A percentile compares a stretch with the other conserved stretches of the same genome.
These are phyloP conservation scores for Zhuqinia jingwanae DNA, from an alignment of 2,888 invertebrate genomes.

Conservation along the genomic window DNA sequence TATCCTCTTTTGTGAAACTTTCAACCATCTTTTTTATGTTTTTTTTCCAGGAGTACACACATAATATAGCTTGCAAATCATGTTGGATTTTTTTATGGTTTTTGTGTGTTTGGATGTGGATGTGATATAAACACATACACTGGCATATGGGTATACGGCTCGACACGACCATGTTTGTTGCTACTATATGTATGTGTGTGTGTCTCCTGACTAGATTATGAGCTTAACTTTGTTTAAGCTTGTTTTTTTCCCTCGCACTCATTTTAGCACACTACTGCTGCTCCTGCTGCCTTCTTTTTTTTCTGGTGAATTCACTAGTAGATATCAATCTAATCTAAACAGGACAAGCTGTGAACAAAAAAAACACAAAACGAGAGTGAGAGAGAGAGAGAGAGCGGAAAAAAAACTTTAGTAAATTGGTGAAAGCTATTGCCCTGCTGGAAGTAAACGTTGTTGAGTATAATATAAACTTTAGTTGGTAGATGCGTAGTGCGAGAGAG, in stretches of 20 bases:
- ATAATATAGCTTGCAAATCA: background rate
- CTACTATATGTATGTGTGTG: background rate
- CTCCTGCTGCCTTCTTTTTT: background rate
- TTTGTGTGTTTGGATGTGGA: background rate
- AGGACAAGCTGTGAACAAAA: constrained; percentile 20
- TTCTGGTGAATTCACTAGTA: constrained; percentile 22
- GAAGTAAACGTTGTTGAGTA: background rate
- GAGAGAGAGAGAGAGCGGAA: too few relatives aligned
- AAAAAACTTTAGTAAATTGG: constrained; percentile 6
- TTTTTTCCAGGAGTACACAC: constrained; percentile 1
- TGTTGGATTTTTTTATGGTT: background rate
- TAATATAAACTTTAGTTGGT: too few relatives aligned
- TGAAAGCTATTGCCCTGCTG: constrained; percentile 18
- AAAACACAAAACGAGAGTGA: too few relatives aligned
- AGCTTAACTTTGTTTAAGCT: constrained; percentile 61
- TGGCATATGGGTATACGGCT: background rate
- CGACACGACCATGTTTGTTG: background rate
- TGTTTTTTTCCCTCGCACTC: constrained; percentile 25
- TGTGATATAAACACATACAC: too few relatives aligned
- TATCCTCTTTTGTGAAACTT: constrained; percentile 21
- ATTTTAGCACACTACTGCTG: constrained; percentile 15
- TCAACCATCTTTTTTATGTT: constrained; percentile 16
- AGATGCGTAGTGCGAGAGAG: too few relatives aligned
- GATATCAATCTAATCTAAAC: constrained; percentile 48
- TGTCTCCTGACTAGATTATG: constrained; percentile 48